A percentile compares a stretch with the other conserved stretches of the same genome.
phyloP scores from a whole-genome alignment of 2,888 invertebrate species.

The Rotaria magnacalcarata region DNA sequence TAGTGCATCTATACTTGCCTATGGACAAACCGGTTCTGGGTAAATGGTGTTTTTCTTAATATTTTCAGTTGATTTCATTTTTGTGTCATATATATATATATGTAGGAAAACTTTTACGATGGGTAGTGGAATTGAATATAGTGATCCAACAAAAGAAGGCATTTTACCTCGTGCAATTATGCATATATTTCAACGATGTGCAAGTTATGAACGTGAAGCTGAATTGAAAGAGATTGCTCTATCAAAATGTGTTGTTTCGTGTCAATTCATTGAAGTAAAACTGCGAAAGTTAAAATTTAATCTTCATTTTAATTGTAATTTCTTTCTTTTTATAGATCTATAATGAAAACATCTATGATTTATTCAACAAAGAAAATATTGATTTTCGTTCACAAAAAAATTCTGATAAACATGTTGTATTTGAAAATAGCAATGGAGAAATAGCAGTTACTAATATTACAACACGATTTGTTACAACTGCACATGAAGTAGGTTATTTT shows the following conservation, averaged over 20 bases:
- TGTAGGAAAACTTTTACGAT: conserved; percentile 44
- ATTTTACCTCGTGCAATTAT: conserved; percentile 91
- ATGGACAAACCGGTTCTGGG: conserved; percentile 81
- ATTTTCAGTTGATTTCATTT: not conserved
- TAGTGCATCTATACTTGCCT: conserved; percentile 46
- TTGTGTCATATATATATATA: too few species aligned
- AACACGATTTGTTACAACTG: conserved; percentile 30
- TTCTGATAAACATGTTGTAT: conserved; percentile 22
- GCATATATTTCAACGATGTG: conserved; percentile 69
- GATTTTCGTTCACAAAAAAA: conserved; percentile 27
- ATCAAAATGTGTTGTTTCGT: conserved; percentile 72
- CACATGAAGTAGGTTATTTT: not conserved
- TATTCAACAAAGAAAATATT: conserved; percentile 24
- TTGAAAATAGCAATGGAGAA: conserved; percentile 25
- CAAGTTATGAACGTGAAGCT: conserved; percentile 7
- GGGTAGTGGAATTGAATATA: conserved; percentile 41
- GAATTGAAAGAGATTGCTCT: conserved; percentile 66
- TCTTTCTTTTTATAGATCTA: not conserved
- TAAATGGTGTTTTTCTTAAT: conserved; percentile 62
- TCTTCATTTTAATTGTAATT: not conserved
- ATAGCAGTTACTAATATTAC: conserved; percentile 36
- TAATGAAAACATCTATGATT: conserved; percentile 33
- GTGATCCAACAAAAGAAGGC: conserved; percentile 62
- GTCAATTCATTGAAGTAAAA: conserved; percentile 76
- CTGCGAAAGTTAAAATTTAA: not conserved